Percentiles rank a stretch among this genome's conserved stretches.
phyloP scores from a whole-genome alignment of 1,140 invertebrate genomes.

The Berghia stephanieae region DNA sequence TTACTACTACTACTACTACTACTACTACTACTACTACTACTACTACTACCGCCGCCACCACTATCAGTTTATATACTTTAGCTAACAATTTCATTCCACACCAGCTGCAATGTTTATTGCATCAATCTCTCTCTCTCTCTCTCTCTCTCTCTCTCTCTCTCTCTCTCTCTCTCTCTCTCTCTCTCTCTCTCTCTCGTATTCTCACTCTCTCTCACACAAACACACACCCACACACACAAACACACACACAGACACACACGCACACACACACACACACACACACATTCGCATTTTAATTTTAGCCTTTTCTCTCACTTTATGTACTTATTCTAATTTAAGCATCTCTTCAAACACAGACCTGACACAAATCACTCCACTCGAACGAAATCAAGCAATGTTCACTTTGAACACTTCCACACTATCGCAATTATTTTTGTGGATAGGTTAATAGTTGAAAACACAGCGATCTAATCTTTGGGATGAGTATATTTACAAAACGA shows the following conservation, averaged over 20 bases:
- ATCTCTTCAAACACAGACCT: no score
- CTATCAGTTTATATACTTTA: background rate
- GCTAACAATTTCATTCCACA: no score
- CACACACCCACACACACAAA: background rate
- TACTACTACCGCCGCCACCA: background rate
- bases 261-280: background rate
- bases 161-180: slow-evolving; percentile 13
- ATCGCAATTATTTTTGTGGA: no score
- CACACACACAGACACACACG: background rate
- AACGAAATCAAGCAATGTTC: background rate
- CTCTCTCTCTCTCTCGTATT: slow-evolving; percentile 17
- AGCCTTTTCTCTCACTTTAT: no score
- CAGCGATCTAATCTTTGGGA: background rate
- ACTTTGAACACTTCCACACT: background rate
- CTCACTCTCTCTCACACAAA: background rate
- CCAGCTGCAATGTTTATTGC: no score
- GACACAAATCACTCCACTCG: no score
- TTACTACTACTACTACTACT: slow-evolving; percentile 13
- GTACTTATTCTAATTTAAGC: no score
- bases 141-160: slow-evolving; percentile 13
- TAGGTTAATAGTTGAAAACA: no score
- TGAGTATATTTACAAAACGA: background rate
- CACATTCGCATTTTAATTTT: no score
- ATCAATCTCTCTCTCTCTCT: no score
- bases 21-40: background rate